Evolutionary conservation across 2,888 invertebrate species (phyloP).

Genomic region (Dryomyza anilis): DNA sequence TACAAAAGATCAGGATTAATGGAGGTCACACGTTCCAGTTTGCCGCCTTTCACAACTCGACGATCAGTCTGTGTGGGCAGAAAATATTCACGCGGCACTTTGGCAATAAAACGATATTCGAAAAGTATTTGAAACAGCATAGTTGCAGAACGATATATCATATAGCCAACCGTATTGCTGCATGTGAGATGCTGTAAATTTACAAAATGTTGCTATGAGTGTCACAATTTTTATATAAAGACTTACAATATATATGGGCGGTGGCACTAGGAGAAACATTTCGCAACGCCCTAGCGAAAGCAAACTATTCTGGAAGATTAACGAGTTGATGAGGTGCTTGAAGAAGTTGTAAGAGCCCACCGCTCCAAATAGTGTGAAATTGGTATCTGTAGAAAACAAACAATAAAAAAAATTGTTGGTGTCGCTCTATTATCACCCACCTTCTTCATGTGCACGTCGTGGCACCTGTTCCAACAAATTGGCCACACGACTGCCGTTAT

Average conservation of each 20-base stretch:
- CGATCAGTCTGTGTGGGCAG: conserved; percentile 67
- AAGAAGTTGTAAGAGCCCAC: conserved; percentile 64
- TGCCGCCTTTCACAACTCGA: conserved; percentile 44
- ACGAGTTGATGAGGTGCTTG: conserved; percentile 67
- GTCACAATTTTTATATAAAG: no score
- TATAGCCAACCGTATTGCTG: conserved; percentile 63
- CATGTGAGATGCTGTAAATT: conserved; percentile 65
- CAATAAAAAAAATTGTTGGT: no score
- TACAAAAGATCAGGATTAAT: conserved; percentile 66
- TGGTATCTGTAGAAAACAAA: conserved; percentile 62
- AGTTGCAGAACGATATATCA: conserved; percentile 65
- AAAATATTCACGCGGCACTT: conserved; percentile 69
- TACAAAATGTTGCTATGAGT: neutral
- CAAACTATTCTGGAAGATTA: conserved; percentile 67
- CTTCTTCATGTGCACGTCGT: conserved; percentile 61
- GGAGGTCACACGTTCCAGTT: conserved; percentile 46
- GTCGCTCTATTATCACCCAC: conserved; percentile 49
- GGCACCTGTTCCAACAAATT: conserved; percentile 65
- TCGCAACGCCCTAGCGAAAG: conserved; percentile 67
- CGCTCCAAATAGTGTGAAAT: conserved; percentile 68
- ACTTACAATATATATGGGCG: conserved; percentile 68
- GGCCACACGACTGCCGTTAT: conserved; percentile 64
- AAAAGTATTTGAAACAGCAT: conserved; percentile 74
- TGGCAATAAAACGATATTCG: conserved; percentile 67
- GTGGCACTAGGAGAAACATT: conserved; percentile 68